Conservation (phyloP, 2,888 invertebrate genomes). For the Schizotus pectinicornis region DNA sequence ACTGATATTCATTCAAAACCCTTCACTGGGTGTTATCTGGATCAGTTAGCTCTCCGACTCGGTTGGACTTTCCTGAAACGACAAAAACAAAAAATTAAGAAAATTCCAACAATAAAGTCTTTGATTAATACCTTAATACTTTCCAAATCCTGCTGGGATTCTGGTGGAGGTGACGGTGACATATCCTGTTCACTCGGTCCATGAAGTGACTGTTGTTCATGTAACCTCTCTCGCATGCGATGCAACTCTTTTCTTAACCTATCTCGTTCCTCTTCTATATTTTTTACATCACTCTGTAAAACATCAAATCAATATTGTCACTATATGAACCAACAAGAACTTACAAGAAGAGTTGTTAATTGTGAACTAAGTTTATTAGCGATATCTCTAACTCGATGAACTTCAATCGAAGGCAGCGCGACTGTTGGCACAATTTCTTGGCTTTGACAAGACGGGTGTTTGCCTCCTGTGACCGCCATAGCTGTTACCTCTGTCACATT, state of each 20-base stretch:
- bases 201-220: slow-evolving; percentile 62
- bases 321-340: slow-evolving; percentile 35
- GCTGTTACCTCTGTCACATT: slow-evolving; percentile 65
- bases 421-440: slow-evolving; percentile 59
- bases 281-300: slow-evolving; percentile 73
- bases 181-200: slow-evolving; percentile 42
- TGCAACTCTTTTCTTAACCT: slow-evolving; percentile 74
- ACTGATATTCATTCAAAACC: slow-evolving; percentile 23
- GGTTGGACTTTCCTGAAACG: slow-evolving; percentile 47
- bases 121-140: slow-evolving; percentile 47
- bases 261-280: slow-evolving; percentile 77
- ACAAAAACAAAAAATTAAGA: not conserved
- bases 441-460: slow-evolving; percentile 53
- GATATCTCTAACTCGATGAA: slow-evolving; percentile 67
- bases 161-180: slow-evolving; percentile 28
- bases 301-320: slow-evolving; percentile 5
- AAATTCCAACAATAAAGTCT: not conserved
- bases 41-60: slow-evolving; percentile 42
- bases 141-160: slow-evolving; percentile 46
- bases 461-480: slow-evolving; percentile 60
- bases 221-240: slow-evolving; percentile 73
- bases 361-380: slow-evolving; percentile 69
- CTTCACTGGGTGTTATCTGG: slow-evolving; percentile 16
- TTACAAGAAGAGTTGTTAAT: slow-evolving; percentile 73
- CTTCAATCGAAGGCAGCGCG: slow-evolving; percentile 64